These are phyloP conservation scores for Eulemur rubriventer DNA, from an alignment of 2,797 vertebrate species.

Conservation along the genomic window DNA sequence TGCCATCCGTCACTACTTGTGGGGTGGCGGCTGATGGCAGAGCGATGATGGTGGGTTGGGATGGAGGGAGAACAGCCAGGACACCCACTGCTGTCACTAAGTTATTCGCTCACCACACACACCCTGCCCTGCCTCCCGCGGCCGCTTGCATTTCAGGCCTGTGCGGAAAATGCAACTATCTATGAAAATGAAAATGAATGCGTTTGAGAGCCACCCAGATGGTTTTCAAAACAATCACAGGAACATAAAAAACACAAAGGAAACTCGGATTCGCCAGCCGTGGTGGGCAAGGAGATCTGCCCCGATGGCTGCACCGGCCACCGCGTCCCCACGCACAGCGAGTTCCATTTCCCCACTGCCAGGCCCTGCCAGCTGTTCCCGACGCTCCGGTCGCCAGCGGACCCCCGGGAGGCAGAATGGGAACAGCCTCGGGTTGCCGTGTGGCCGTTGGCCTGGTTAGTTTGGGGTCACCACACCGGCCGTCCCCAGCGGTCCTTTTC, in stretches of 20 bases:
- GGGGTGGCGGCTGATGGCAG: background rate
- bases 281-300: background rate
- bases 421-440: background rate
- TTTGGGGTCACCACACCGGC: background rate
- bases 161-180: background rate
- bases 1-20: background rate
- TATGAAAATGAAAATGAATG: background rate
- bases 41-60: background rate
- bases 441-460: constrained; percentile 9
- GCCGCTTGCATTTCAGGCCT: background rate
- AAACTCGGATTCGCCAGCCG: background rate
- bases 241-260: background rate
- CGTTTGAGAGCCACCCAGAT: background rate
- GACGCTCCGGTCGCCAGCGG: constrained; percentile 19
- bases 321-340: background rate
- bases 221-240: background rate
- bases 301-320: background rate
- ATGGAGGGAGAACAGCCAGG: rapidly evolving
- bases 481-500: background rate
- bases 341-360: constrained; percentile 46
- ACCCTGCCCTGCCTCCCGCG: background rate
- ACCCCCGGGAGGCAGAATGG: rapidly evolving
- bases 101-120: background rate
- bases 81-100: background rate
- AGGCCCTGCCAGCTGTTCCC: constrained; percentile 29